Conservation (phyloP, 2,113 vertebrate genomes). For the Leptobrachium ailaonicum region DNA sequence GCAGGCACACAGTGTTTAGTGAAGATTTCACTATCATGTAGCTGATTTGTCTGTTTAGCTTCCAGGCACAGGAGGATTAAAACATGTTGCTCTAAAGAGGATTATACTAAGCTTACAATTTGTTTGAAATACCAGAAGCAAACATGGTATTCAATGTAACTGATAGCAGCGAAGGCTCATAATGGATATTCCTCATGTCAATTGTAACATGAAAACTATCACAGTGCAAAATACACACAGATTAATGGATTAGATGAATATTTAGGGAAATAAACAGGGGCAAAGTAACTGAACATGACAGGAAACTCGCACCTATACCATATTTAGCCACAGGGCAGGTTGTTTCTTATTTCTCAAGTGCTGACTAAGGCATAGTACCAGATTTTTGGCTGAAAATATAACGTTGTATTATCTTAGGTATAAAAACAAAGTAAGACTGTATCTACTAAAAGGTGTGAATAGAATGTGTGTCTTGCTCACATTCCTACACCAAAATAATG, state of each 20-base stretch:
- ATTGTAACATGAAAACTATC: conserved; percentile 27
- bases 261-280: background rate
- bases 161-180: conserved; percentile 21
- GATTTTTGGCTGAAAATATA: background rate
- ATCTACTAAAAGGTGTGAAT: conserved; percentile 1
- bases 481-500: background rate
- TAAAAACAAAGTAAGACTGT: background rate
- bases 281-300: background rate
- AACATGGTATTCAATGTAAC: conserved; percentile 46
- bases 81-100: conserved; percentile 59
- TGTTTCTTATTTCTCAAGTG: background rate
- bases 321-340: background rate
- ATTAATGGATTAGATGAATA: conserved; percentile 14
- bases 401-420: background rate
- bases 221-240: background rate
- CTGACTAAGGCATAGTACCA: background rate
- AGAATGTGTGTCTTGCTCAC: background rate
- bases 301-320: background rate
- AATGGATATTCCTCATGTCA: conserved; percentile 33
- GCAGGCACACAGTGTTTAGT: background rate
- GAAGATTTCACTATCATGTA: conserved; percentile 10
- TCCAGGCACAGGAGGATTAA: conserved; percentile 57
- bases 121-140: conserved; percentile 51
- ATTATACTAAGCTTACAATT: conserved; percentile 58
- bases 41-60: conserved; percentile 42